These are phyloP conservation scores for Narcine bancroftii DNA, from an alignment of 2,113 vertebrate genomes.

Conservation along the genomic window DNA sequence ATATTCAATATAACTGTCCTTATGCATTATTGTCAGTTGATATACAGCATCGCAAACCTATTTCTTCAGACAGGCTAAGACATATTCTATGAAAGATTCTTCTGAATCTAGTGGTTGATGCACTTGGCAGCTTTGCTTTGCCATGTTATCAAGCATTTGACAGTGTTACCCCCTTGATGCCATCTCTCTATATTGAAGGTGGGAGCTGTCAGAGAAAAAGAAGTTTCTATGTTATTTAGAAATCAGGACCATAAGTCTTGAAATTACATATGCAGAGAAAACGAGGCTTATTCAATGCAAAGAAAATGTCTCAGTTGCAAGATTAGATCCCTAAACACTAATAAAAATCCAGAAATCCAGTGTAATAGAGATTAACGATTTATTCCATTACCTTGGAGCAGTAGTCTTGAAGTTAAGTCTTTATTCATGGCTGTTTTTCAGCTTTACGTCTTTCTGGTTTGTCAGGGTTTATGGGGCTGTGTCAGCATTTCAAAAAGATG, in stretches of 20 bases:
- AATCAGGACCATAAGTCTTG: background rate
- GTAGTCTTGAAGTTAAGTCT: background rate
- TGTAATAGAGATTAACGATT: conserved; percentile 8
- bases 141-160: background rate
- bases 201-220: background rate
- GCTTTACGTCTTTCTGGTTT: background rate
- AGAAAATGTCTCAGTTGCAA: background rate
- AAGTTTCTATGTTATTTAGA: background rate
- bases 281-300: background rate
- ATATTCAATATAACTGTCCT: background rate
- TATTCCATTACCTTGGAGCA: background rate
- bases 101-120: background rate
- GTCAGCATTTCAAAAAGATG: conserved; percentile 1
- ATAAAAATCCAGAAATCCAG: conserved; percentile 26
- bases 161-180: background rate
- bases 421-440: background rate
- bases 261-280: background rate
- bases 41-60: background rate
- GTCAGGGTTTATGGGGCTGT: background rate
- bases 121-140: background rate
- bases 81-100: background rate
- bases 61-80: background rate
- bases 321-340: background rate
- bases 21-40: background rate
- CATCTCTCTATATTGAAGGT: background rate